Evolutionary conservation across 2,797 vertebrate species (phyloP).

Genomic region (Petrocephalus schoutedeni): DNA sequence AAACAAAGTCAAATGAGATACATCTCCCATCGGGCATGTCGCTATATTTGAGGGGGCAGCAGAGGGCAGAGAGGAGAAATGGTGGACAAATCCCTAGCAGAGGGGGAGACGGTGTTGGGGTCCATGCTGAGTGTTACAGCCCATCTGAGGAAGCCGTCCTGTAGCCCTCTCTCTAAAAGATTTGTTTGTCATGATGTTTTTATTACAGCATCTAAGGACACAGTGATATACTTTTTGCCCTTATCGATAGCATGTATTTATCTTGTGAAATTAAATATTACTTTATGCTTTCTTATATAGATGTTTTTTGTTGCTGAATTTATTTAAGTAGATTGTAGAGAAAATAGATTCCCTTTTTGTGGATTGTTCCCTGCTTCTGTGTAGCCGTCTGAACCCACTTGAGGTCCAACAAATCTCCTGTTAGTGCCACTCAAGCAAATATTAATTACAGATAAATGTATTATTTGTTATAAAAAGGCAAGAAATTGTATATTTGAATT

Average conservation of each 20-base stretch:
- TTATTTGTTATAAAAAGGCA: not conserved
- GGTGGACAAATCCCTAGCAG: not conserved
- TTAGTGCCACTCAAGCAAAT: not conserved
- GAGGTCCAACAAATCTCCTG: not conserved
- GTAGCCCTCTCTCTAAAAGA: not conserved
- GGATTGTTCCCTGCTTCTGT: not conserved
- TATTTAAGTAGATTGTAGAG: not conserved
- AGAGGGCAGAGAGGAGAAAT: not conserved
- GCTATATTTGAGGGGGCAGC: not conserved
- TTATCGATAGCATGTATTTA: not conserved
- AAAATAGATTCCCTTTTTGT: not conserved
- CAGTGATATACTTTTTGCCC: not conserved
- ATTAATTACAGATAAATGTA: not conserved
- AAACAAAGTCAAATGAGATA: slow-evolving; percentile 9
- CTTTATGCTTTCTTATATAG: not conserved
- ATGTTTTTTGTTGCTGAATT: not conserved
- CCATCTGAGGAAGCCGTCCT: not conserved
- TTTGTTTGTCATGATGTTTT: not conserved
- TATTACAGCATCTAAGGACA: not conserved
- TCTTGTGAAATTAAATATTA: not conserved
- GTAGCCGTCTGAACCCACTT: not conserved
- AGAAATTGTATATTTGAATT: not conserved
- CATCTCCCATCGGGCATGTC: slow-evolving; percentile 3
- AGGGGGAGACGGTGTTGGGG: not conserved
- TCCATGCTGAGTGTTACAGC: not conserved